Evolutionary conservation across 1,140 invertebrate species (phyloP).

Genomic region (Drosophila sturtevanti): DNA sequence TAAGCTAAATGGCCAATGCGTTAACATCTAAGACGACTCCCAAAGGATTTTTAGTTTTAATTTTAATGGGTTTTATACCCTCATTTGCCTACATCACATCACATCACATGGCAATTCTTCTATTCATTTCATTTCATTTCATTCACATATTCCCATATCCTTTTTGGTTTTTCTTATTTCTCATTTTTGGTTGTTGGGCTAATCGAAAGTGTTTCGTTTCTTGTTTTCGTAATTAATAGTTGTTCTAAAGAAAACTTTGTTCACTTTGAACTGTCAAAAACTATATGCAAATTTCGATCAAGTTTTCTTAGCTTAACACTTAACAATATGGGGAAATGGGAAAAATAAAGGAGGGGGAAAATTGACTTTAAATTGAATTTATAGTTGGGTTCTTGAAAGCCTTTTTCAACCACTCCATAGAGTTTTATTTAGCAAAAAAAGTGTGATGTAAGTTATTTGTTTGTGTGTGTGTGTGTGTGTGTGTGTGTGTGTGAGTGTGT

Average conservation of each 20-base stretch:
- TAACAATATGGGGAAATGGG: neutral
- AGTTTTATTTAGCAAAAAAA: conserved; percentile 24
- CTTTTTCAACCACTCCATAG: neutral
- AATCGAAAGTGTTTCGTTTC: conserved; percentile 41
- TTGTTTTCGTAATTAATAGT: conserved; percentile 67
- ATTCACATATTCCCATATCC: conserved; percentile 6
- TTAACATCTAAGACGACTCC: neutral
- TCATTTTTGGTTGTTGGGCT: neutral
- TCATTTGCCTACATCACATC: neutral
- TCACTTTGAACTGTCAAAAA: conserved; percentile 67
- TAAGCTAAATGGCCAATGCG: conserved; percentile 12
- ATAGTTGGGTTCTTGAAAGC: conserved; percentile 32
- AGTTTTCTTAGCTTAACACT: conserved; percentile 60
- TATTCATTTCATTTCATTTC: conserved; percentile 7
- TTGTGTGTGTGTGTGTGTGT: conserved; percentile 20
- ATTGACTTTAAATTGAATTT: conserved; percentile 59
- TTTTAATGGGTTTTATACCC: neutral
- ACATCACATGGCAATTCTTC: too few relatives aligned
- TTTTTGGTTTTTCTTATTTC: too few relatives aligned
- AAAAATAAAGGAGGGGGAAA: neutral
- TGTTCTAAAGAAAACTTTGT: conserved; percentile 46
- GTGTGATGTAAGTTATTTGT: conserved; percentile 12
- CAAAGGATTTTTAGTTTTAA: neutral
- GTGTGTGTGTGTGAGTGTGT: neutral
- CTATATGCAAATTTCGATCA: conserved; percentile 67